These are phyloP conservation scores for Dipodomys merriami DNA, from an alignment of 2,113 vertebrate species.

Conservation along the genomic window DNA sequence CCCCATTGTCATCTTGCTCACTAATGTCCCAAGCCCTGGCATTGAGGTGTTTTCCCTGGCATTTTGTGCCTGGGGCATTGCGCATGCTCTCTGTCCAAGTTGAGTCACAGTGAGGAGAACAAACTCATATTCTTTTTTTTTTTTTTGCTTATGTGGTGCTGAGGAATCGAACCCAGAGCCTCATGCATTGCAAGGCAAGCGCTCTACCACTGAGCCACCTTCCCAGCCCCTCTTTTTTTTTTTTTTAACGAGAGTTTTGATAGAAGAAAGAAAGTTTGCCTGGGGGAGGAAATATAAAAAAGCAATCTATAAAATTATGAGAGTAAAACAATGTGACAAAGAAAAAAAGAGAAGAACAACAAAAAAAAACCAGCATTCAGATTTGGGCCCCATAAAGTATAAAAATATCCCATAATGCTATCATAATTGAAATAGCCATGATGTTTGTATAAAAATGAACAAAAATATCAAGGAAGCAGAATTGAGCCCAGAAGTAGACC, in stretches of 20 bases:
- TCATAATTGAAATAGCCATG: constrained; percentile 16
- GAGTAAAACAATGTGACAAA: constrained; percentile 29
- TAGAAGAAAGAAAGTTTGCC: constrained; percentile 43
- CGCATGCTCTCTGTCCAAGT: not conserved
- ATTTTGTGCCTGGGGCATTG: not conserved
- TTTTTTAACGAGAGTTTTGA: too few species aligned
- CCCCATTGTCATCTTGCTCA: not conserved
- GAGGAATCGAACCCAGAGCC: too few species aligned
- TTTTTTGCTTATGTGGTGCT: too few species aligned
- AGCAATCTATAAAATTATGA: constrained; percentile 41
- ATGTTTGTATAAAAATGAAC: constrained; percentile 14
- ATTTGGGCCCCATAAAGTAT: not conserved
- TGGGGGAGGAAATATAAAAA: constrained; percentile 34
- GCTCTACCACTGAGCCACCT: too few species aligned
- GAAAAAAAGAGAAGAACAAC: not conserved
- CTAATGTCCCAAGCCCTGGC: not conserved
- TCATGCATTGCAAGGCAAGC: too few species aligned
- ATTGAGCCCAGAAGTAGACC: not conserved
- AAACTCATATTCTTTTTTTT: not conserved
- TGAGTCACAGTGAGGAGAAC: not conserved
- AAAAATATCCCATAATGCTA: constrained; percentile 29
- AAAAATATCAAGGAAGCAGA: not conserved
- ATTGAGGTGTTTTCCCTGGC: not conserved
- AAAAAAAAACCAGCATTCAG: not conserved
- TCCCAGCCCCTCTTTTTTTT: too few species aligned